A percentile compares a stretch with the other conserved stretches of the same genome.
phyloP scores from a whole-genome alignment of 2,888 invertebrate genomes.

The Tetramorium bicarinatum region DNA sequence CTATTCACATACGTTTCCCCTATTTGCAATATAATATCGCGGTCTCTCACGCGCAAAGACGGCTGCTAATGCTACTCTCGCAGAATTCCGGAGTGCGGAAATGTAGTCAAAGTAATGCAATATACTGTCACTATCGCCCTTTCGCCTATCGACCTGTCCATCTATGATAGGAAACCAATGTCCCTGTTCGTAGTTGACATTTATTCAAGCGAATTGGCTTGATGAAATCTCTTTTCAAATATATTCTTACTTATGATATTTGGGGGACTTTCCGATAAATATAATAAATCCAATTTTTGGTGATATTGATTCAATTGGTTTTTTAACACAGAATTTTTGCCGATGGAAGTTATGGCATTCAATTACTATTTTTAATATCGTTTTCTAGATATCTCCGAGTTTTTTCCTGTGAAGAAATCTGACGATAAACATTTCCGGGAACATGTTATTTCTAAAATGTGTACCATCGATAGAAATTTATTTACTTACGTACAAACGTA shows the following conservation, averaged over 20 bases:
- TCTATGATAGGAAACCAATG: neutral
- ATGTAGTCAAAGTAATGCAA: constrained; percentile 47
- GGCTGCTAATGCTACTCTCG: neutral
- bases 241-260: neutral
- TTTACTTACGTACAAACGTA: constrained; percentile 6
- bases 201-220: neutral
- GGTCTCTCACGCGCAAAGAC: constrained; percentile 13
- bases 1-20: neutral
- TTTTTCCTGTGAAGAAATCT: constrained; percentile 22
- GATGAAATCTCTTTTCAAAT: neutral
- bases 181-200: neutral
- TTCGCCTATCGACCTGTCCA: neutral
- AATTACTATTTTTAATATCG: neutral
- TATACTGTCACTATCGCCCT: neutral
- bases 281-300: neutral
- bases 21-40: constrained; percentile 8
- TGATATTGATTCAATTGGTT: neutral
- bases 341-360: neutral
- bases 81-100: constrained; percentile 17
- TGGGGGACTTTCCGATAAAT: neutral
- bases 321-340: neutral
- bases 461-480: neutral
- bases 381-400: neutral
- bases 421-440: neutral
- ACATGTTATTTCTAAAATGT: neutral